These are phyloP conservation scores for Girardinichthys multiradiatus DNA, from an alignment of 2,113 vertebrate genomes.

Conservation along the genomic window DNA sequence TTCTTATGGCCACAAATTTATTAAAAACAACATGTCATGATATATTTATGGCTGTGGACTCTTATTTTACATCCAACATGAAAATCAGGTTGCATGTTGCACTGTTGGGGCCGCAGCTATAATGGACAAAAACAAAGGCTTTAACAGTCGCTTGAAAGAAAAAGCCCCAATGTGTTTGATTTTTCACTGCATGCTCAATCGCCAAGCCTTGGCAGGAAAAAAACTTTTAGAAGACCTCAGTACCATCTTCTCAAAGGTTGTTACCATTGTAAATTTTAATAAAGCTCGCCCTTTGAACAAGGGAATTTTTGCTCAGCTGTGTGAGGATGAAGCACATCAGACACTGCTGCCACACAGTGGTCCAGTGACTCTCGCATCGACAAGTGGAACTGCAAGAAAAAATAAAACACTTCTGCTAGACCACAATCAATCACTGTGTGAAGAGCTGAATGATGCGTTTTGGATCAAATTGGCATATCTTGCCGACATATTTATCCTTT, in stretches of 20 bases:
- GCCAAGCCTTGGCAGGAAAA: conserved; percentile 4
- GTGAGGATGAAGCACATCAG: too few species aligned
- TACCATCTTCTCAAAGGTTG: too few species aligned
- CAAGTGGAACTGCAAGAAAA: not conserved
- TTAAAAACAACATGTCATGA: not conserved
- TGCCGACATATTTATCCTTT: too few species aligned
- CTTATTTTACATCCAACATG: not conserved
- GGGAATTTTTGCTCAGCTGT: too few species aligned
- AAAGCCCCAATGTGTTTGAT: not conserved
- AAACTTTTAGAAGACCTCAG: not conserved
- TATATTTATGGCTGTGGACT: not conserved
- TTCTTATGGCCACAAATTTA: not conserved
- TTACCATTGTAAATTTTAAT: too few species aligned
- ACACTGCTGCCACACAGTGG: too few species aligned
- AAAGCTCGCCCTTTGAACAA: too few species aligned
- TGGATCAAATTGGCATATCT: not conserved
- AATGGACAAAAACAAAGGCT: conserved; percentile 7
- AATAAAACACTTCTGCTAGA: not conserved
- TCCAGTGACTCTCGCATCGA: not conserved
- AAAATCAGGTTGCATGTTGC: not conserved
- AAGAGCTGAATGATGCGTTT: not conserved
- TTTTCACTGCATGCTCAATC: not conserved
- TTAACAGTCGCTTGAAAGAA: conserved; percentile 6
- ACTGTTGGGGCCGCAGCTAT: not conserved
- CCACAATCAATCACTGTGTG: not conserved